A percentile compares a stretch with the other conserved stretches of the same genome.
Conservation (phyloP, 2,888 invertebrate genomes). For the Loripinus fragilis region DNA sequence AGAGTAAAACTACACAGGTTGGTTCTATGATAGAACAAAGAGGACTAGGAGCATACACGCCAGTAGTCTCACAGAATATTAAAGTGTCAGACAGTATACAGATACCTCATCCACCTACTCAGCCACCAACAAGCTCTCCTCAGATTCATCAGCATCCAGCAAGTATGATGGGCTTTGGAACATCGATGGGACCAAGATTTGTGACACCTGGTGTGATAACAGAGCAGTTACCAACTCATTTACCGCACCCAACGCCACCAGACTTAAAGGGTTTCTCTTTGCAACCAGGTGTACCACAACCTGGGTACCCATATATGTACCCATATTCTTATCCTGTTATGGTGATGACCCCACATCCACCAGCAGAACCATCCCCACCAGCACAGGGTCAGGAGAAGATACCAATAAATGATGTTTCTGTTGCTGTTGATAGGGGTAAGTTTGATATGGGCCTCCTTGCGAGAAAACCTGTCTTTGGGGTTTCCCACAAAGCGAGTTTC, state of each 20-base stretch:
- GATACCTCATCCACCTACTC: constrained; percentile 4
- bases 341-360: constrained; percentile 25
- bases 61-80: not conserved
- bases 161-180: not conserved
- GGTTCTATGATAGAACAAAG: not conserved
- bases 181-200: not conserved
- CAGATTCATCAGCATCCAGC: constrained; percentile 17
- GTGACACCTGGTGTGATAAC: constrained; percentile 16
- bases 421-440: constrained; percentile 43
- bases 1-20: not conserved
- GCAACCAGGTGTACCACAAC: constrained; percentile 25
- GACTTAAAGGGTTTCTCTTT: constrained; percentile 39
- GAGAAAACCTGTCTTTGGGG: too few species aligned
- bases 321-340: constrained; percentile 25
- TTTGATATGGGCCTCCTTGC: not conserved
- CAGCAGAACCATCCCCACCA: constrained; percentile 12
- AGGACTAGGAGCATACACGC: not conserved
- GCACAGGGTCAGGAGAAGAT: constrained; percentile 49
- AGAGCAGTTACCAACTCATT: constrained; percentile 33
- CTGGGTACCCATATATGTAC: constrained; percentile 47
- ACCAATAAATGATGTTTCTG: constrained; percentile 27
- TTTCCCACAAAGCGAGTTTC: too few species aligned
- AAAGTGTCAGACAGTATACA: not conserved
- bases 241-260: constrained; percentile 42
- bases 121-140: constrained; percentile 6